Conservation (phyloP, 2,797 vertebrate species). For the Molothrus aeneus region DNA sequence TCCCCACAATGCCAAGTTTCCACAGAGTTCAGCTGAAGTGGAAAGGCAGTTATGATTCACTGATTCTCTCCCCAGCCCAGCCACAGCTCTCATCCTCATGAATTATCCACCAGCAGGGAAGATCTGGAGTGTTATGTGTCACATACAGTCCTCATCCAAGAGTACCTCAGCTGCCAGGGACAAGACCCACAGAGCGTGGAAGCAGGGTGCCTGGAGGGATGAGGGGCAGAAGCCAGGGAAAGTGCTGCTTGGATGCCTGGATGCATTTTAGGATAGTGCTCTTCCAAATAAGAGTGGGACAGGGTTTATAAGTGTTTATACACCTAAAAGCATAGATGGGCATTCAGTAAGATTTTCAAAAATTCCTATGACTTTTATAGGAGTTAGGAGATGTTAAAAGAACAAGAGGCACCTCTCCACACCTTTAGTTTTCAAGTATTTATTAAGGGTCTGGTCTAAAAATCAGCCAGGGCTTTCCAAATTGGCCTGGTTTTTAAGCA, state of each 20-base stretch:
- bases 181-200: neutral
- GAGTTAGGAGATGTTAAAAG: neutral
- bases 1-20: slow-evolving; percentile 23
- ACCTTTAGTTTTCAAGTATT: neutral
- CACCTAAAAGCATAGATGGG: neutral
- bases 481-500: neutral
- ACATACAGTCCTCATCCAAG: neutral
- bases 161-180: neutral
- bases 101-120: slow-evolving; percentile 16
- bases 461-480: neutral
- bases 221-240: neutral
- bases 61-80: neutral
- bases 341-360: neutral
- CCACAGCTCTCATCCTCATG: neutral
- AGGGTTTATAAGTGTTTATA: neutral
- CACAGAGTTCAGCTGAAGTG: slow-evolving; percentile 13
- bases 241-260: neutral
- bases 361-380: neutral
- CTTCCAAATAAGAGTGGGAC: neutral
- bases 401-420: neutral
- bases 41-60: neutral
- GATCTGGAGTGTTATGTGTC: neutral
- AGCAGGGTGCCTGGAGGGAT: neutral
- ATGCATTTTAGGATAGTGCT: neutral
- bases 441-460: neutral